phyloP scores from a whole-genome alignment of 2,797 vertebrate species.

The Numenius phaeopus region DNA sequence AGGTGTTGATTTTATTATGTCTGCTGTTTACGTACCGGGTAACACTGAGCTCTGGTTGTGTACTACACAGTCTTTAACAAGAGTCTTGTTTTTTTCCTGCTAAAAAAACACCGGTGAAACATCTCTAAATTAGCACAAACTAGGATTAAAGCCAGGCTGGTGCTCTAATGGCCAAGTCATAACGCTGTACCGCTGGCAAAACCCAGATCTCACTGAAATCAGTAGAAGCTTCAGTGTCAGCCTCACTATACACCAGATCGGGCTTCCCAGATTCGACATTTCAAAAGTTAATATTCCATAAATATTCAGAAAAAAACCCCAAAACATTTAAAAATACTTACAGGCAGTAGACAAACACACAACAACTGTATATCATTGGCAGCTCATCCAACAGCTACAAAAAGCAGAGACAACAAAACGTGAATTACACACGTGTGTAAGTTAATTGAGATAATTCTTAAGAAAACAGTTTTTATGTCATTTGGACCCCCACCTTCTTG shows the following conservation, averaged over 20 bases:
- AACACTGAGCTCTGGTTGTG: not conserved
- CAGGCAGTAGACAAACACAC: conserved; percentile 98
- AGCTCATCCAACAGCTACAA: conserved; percentile 94
- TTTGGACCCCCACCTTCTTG: not conserved
- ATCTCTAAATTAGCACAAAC: not conserved
- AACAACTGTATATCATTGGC: conserved; percentile 99
- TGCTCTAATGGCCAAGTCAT: not conserved
- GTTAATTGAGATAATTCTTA: not conserved
- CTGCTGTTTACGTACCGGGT: not conserved
- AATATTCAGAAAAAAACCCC: not conserved
- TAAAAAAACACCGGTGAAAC: not conserved
- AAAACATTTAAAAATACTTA: conserved; percentile 82
- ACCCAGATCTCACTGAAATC: not conserved
- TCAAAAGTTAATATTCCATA: not conserved
- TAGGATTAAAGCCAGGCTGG: not conserved
- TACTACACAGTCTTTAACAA: not conserved
- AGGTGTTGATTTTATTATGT: not conserved
- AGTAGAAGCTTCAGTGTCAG: not conserved
- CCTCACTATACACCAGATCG: not conserved
- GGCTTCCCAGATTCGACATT: not conserved
- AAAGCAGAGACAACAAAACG: conserved; percentile 67
- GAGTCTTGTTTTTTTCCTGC: not conserved
- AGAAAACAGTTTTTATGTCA: not conserved
- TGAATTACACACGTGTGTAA: not conserved
- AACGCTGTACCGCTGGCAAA: not conserved